A percentile compares a stretch with the other conserved stretches of the same genome.
Conservation (phyloP, 2,797 vertebrate species). For the Epinephelus awoara region DNA sequence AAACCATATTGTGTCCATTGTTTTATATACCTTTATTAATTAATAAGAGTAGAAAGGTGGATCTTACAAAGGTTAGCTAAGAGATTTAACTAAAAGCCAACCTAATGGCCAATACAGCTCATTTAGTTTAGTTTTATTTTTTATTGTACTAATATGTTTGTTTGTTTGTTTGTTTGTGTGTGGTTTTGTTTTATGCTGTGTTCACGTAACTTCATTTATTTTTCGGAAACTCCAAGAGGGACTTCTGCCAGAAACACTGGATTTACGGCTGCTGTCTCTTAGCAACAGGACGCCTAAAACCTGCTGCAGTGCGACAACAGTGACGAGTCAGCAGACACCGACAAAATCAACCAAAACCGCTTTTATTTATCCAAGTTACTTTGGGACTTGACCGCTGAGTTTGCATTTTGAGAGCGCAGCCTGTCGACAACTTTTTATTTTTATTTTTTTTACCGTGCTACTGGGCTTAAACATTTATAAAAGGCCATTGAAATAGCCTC, state of each 20-base stretch:
- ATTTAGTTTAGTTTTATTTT: too few relatives aligned
- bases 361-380: neutral
- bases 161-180: neutral
- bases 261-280: conserved; percentile 77
- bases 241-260: neutral
- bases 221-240: rapidly evolving
- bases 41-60: neutral
- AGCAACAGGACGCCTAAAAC: conserved; percentile 85
- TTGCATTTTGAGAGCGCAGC: neutral
- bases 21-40: neutral
- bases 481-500: neutral
- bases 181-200: neutral
- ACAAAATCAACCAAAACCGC: neutral
- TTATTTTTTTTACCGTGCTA: neutral
- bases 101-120: too few relatives aligned
- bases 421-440: too few relatives aligned
- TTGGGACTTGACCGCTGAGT: neutral
- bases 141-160: neutral
- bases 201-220: neutral
- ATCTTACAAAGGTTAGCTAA: too few relatives aligned
- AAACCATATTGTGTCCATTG: conserved; percentile 18
- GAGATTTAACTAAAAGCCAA: too few relatives aligned
- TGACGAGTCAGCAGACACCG: neutral
- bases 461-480: neutral
- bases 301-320: conserved; percentile 92